Evolutionary conservation across 2,888 invertebrate genomes (phyloP), one percentile per base, ranked within the genome.

Genomic region (Polylopha cassiicola): DNA sequence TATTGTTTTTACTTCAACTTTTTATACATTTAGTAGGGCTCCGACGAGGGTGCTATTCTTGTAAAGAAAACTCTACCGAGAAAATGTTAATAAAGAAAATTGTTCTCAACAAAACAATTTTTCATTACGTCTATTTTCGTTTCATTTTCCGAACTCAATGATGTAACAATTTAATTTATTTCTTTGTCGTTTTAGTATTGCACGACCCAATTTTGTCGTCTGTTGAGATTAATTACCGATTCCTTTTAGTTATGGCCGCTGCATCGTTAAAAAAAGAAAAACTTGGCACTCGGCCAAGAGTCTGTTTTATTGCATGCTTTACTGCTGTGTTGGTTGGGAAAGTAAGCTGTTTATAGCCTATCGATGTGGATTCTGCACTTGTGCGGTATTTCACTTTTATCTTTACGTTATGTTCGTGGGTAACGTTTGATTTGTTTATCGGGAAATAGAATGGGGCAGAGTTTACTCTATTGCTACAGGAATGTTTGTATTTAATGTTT

Each of bases 151-250:
- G 15, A 16, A 16, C 11, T 6, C 46, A 44, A 34, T 47, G 53
- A 58, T 44, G 50, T 51, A 54, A 53, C 55, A 57, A 56, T 53
- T 51, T 50, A 51, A 54, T 61, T 60, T 62, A 68, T 68, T 51
- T 64, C 46, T 54, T 55, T n/a, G n/a, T n/a, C 58, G 64, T 68
- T 65, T 67, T 65, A 57, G 58, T 52, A 51, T 52, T 64, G 34
- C 29, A 30, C 43, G 70, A 60, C 73, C 75, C 48, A 71, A 50
- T 66, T 74, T 58, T 50, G 46, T 47, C 46, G 39, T 43, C 42
- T 47, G 55, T 54, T 62, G 53, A 62, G 58, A 71, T 67, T 70
- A 69, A 72, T 74, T 62, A 64, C 55, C 53, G 64, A 66, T 68
- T 66, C 63, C 58, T 54, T 61, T 69, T 63, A 67, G 59, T 62